phyloP scores from a whole-genome alignment of 2,113 vertebrate genomes.

The Spea bombifrons region DNA sequence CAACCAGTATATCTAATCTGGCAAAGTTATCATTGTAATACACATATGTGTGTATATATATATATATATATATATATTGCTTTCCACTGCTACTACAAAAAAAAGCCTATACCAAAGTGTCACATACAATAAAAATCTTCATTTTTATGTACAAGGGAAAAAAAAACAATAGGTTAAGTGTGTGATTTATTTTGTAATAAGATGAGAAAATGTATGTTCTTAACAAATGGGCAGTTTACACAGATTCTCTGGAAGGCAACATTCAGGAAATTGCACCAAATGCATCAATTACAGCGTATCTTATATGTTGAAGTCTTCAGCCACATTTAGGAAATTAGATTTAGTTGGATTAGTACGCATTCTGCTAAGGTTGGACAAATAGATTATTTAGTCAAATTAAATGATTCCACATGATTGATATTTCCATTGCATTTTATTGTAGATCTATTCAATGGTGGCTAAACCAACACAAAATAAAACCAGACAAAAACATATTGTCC shows the following conservation, averaged over 20 bases:
- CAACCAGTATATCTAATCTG: no score
- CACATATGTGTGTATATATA: no score
- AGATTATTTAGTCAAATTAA: conserved; percentile 41
- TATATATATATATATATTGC: no score
- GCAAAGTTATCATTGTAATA: no score
- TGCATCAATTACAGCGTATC: conserved; percentile 42
- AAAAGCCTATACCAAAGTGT: conserved; percentile 2
- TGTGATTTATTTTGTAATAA: conserved; percentile 32
- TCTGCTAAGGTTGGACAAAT: conserved; percentile 28
- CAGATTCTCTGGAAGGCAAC: conserved; percentile 6
- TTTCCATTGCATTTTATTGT: conserved; percentile 23
- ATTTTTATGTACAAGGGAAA: conserved; percentile 39
- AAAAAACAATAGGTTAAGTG: conserved; percentile 39
- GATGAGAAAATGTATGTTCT: conserved; percentile 31
- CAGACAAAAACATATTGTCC: no score
- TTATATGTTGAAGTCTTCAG: conserved; percentile 31
- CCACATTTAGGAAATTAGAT: conserved; percentile 47
- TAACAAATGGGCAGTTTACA: conserved; percentile 36
- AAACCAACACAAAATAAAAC: no score
- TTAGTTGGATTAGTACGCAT: conserved; percentile 29
- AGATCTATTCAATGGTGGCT: not conserved
- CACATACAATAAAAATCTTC: conserved; percentile 19
- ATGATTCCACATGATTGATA: conserved; percentile 39
- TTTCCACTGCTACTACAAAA: conserved; percentile 4
- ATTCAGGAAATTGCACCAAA: conserved; percentile 41